phyloP scores from a whole-genome alignment of 2,797 vertebrate genomes.

The Sebastiscus tertius region DNA sequence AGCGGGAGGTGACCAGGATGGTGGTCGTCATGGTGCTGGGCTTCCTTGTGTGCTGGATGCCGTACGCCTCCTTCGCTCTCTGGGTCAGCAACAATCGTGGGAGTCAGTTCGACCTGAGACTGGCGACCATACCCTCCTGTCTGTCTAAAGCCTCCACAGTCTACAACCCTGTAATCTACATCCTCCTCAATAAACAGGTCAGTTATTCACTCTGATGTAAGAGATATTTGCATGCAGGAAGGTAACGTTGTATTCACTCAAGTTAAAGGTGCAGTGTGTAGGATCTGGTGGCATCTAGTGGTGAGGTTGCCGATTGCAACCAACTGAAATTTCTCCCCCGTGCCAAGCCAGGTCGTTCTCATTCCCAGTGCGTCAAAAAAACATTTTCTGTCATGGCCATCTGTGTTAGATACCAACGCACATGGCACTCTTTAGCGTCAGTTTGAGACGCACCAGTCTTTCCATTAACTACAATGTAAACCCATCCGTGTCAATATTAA shows the following conservation, averaged over 20 bases:
- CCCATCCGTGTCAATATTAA: too few species aligned
- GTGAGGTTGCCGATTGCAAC: too few species aligned
- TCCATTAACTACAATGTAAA: too few species aligned
- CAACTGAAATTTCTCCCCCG: too few species aligned
- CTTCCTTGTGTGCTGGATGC: constrained; percentile 83
- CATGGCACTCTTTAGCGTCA: too few species aligned
- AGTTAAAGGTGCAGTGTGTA: not conserved
- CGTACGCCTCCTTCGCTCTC: constrained; percentile 78
- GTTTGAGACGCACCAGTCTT: too few species aligned
- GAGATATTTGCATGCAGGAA: not conserved
- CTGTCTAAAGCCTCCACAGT: constrained; percentile 84
- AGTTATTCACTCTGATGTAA: not conserved
- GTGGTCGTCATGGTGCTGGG: constrained; percentile 84
- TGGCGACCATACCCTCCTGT: constrained; percentile 82
- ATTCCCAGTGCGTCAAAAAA: too few species aligned
- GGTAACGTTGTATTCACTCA: not conserved
- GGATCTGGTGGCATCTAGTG: not conserved
- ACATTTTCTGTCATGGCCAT: too few species aligned
- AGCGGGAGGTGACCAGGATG: constrained; percentile 85
- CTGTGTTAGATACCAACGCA: too few species aligned
- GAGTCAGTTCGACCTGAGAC: constrained; percentile 73
- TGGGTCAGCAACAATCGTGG: constrained; percentile 80
- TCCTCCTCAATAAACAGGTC: constrained; percentile 81
- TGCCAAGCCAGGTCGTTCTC: too few species aligned
- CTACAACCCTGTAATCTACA: constrained; percentile 82